Evolutionary conservation across 35 echinoderm and acorn worm genomes (phyloP), one percentile per base, ranked within the genome.

Genomic region (Hemicentrotus pulcherrimus): DNA sequence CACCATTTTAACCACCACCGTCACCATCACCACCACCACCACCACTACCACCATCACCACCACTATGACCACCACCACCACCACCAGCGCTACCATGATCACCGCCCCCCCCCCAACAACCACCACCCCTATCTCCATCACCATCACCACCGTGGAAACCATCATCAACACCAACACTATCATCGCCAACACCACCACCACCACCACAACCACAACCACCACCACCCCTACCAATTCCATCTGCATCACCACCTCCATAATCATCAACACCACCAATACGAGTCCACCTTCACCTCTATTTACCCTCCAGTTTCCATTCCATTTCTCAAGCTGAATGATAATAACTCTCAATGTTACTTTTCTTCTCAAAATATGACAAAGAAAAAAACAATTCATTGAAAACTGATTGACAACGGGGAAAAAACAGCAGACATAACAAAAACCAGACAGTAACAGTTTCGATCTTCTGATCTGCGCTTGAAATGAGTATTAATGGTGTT

Each of bases 401-500:
- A 28, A 9, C 2, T 78, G 65, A 78, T 78, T 78, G 65, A 28
- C 65, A 78, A 78, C 65, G 7, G 19, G 19, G 9, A 22, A 78
- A 22, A 24, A 78, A n/a, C 65, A 78, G 65, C 65, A 78, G 65
- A 78, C 65, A 78, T 78, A 78, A 78, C 65, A 78, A n/a, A 28
- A 78, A n/a, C 22, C 19, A 78, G 19, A 78, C 65, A n/a, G 24
- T 78, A n/a, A 78, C 7, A 28, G 65, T 78, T 78, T 78, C 65
- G 65, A 28, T 78, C 65, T 78, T n/a, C 28, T 8, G 28, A 78
- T 78, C 65, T 78, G 65, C 22, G 19, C 18, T 47, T 30, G 45
- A 90, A 90, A 90, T 41, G 12, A 47, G 32, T 90, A 90, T 90
- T 90, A 35, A 90, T 90, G 88, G 88, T 90, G 88, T 90, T 90